Evolutionary conservation across 2,797 vertebrate species (phyloP), one percentile per base, ranked within the genome.

Genomic region (Pipistrellus nathusii): DNA sequence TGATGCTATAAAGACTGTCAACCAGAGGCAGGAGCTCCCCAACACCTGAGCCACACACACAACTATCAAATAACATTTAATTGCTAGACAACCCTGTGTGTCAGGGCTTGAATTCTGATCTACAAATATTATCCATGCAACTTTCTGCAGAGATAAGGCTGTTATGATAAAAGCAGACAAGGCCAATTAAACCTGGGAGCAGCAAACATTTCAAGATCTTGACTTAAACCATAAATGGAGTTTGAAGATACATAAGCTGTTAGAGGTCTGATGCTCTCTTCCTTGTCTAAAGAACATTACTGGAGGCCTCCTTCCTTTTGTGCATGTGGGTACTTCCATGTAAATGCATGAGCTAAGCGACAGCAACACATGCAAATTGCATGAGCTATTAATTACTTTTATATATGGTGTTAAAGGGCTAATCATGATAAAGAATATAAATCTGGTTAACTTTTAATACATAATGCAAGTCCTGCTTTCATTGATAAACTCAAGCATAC

Each of bases 11-110:
- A 98, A 98, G 97, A 98, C 97, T 96, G 97, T 97, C 95, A 96
- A 91, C 96, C 95, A 97, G 96, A 98, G 95, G 96, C 7, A 0
- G 97, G 95, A 98, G 97, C 90, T 97, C 96, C 94, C 94, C 23
- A 4, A 97, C 97, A 98, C 97, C 98, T 98, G 97, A 98, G 97
- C 95, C 97, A 97, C 97, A 98, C 96, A 98, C 95, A 98, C 83
- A 97, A 98, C 96, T 97, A 98, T 98, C 98, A 98, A 98, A 98
- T 98, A 98, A 96, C 97, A 97, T 96, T 98, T 98, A 98, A 98
- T 98, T 98, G 97, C 97, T 97, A 93, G 91, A 97, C 98, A 96
- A 98, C 97, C 97, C 93, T 94, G 51, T 93, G 89, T 91, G 81
- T 94, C 97, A 98, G 94, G 96, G 93, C 94, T 97, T 97, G 97